Evolutionary conservation across 1,140 invertebrate species (phyloP), one percentile per base, ranked within the genome.

Genomic region (Drosophila ambigua): DNA sequence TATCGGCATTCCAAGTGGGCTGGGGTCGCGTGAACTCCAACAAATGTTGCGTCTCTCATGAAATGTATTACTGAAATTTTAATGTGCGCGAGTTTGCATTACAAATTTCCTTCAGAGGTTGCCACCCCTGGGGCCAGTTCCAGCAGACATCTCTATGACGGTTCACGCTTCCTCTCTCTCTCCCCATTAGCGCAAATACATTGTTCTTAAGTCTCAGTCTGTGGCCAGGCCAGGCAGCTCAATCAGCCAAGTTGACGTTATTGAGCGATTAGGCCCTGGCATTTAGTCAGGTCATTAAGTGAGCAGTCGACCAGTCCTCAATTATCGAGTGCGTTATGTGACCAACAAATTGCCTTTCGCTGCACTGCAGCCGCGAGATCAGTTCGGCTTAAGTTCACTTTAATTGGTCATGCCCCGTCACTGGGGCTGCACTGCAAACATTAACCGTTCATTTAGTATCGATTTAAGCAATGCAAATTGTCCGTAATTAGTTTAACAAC

Each of bases 241-340:
- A 66, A n/a, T 16, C 35, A 51, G 31, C 48, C 43, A 43, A 45
- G 39, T 39, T 45, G 54, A 50, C 43, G 50, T 81, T 82, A 82
- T 80, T 85, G 48, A 77, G 53, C 69, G 52, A 79, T 82, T 77
- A 77, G 61, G 23, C 44, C 24, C 59, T 35, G 66, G 60, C 57
- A 68, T 80, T 76, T 65, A 44, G 54, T 45, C 51, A 54, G 39
- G 54, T 45, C 51, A 54, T 46, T 58, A 44, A 66, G 55, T 39
- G 63, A 28, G 48, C 50, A 48, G 16, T 59, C 24, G 24, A 16
- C 13, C 35, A 11, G 39, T 13, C 20, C 15, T 43, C n/a, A 59
- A 46, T 57, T 68, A 13, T n/a, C 39, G 9, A 39, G 26, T 24
- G 39, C 44, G 44, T 28, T 64, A 48, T 28, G 20, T 63, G 24